phyloP scores from a whole-genome alignment of 2,888 invertebrate genomes.

The Sphaeridia pumilis region DNA sequence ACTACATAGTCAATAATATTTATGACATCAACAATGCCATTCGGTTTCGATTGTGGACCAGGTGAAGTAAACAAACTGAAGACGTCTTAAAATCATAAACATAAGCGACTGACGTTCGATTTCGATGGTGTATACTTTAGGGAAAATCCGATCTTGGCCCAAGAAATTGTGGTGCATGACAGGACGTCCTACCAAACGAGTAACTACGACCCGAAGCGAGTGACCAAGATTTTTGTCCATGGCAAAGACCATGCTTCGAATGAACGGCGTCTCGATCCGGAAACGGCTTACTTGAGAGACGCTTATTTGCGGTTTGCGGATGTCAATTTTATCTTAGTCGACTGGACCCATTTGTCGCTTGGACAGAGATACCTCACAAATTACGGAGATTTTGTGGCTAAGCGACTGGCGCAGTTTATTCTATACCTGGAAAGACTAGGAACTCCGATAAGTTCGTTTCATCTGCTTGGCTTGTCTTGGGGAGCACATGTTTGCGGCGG shows the following conservation, averaged over 20 bases:
- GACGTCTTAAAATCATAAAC: not conserved
- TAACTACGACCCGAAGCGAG: slow-evolving; percentile 17
- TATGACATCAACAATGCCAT: slow-evolving; percentile 20
- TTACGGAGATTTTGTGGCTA: slow-evolving; percentile 21
- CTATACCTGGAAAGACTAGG: slow-evolving; percentile 18
- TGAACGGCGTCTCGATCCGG: slow-evolving; percentile 21
- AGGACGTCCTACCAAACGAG: slow-evolving; percentile 15
- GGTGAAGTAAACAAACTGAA: slow-evolving; percentile 9
- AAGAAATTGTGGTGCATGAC: slow-evolving; percentile 22
- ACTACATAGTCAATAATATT: slow-evolving; percentile 17
- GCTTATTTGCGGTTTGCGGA: slow-evolving; percentile 24
- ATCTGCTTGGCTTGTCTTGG: slow-evolving; percentile 25
- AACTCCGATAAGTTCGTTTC: slow-evolving; percentile 18
- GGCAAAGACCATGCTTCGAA: slow-evolving; percentile 22
- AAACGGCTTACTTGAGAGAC: slow-evolving; percentile 24
- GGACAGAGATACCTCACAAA: slow-evolving; percentile 16
- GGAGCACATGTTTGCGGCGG: slow-evolving; percentile 23
- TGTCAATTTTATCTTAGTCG: slow-evolving; percentile 24
- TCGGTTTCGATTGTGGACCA: slow-evolving; percentile 26
- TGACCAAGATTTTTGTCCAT: slow-evolving; percentile 25
- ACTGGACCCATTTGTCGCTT: slow-evolving; percentile 20
- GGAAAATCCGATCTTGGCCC: slow-evolving; percentile 23
- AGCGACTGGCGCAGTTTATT: slow-evolving; percentile 18
- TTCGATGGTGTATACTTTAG: slow-evolving; percentile 2
- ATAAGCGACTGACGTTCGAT: not conserved